phyloP scores from a whole-genome alignment of 2,888 invertebrate genomes.

The Pollenia angustigena region DNA sequence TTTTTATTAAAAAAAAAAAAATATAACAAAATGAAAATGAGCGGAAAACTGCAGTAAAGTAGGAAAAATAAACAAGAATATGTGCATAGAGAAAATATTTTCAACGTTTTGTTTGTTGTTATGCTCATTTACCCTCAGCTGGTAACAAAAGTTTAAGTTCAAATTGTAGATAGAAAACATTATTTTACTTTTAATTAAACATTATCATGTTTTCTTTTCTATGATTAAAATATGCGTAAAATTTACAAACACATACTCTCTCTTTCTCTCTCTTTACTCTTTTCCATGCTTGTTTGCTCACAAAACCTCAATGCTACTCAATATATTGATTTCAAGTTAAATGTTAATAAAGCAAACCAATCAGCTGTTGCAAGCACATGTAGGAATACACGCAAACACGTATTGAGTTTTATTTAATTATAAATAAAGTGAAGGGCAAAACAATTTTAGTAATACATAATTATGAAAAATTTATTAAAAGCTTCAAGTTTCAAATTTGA shows the following conservation, averaged over 20 bases:
- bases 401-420: conserved; percentile 57
- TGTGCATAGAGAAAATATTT: conserved; percentile 5
- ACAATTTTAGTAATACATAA: not conserved
- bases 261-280: conserved; percentile 16
- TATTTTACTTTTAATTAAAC: conserved; percentile 27
- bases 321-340: conserved; percentile 65
- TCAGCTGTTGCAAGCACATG: conserved; percentile 55
- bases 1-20: conserved; percentile 46
- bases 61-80: conserved; percentile 10
- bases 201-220: not conserved
- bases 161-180: conserved; percentile 13
- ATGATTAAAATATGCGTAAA: conserved; percentile 13
- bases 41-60: conserved; percentile 54
- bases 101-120: not conserved
- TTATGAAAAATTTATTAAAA: no score
- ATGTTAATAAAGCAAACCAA: conserved; percentile 30
- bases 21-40: conserved; percentile 5
- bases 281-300: conserved; percentile 2
- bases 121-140: conserved; percentile 27
- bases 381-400: not conserved
- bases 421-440: conserved; percentile 7
- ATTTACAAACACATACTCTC: not conserved
- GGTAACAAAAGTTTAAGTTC: not conserved
- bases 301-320: conserved; percentile 58
- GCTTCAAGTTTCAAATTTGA: no score